Evolutionary conservation across 2,888 invertebrate genomes (phyloP), one percentile per base, ranked within the genome.

Genomic region (Drosophila monieri): DNA sequence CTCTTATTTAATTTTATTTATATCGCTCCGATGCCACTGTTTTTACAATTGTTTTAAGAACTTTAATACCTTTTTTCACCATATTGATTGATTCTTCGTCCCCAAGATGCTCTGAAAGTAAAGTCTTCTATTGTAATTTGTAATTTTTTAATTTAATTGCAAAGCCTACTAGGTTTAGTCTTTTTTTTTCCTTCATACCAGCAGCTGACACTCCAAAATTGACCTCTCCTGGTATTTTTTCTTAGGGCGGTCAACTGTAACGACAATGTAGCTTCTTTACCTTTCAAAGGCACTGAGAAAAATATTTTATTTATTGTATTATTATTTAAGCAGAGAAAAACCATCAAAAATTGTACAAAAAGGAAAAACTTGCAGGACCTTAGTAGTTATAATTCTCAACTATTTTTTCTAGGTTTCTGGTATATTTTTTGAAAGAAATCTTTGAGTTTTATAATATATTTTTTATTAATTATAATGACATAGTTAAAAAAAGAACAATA

Each of bases 171-270:
- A 12, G 32, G 32, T 32, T 12, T 25, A 27, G 27, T 35, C n/a
- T 4, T n/a, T n/a, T 32, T n/a, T n/a, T 35, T 14, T 14, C 2
- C 6, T n/a, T 14, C 35, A 6, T 35, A n/a, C 6, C 15, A 47
- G 67, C 74, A 72, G 72, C 74, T 72, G 72, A 69, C 65, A 55
- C 58, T 37, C 46, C 12, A 15, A 5, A 30, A 27, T 39, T 73
- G 51, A 64, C 65, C 73, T 58, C 73, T 62, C 43, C 43, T 5
- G 46, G 25, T 48, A 43, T 35, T 57, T 65, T 65, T 48, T 71
- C 30, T 54, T 60, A 61, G 68, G 76, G 87, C 80, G 85, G 85
- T 81, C 80, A 85, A 78, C 85, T 85, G 88, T 85, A 76, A 81
- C 81, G 87, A 51, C 53, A 47, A 56, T 46, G 60, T 46, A 37